Conservation (phyloP, 1,140 invertebrate genomes). For the Calliopsis andreniformis region DNA sequence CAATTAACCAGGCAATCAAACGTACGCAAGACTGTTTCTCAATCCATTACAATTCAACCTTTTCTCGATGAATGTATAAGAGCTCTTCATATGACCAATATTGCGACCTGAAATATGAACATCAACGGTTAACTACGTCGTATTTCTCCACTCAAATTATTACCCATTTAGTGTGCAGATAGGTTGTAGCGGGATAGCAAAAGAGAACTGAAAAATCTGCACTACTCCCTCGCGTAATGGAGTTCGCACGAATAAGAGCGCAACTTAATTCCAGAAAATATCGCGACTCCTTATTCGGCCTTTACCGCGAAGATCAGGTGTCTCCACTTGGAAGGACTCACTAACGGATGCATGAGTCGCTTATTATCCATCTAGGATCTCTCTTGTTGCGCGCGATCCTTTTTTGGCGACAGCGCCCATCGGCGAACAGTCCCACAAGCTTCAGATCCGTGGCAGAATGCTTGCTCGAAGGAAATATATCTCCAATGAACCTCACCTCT, state of each 20-base stretch:
- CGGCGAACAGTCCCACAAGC: not conserved
- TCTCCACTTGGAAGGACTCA: not conserved
- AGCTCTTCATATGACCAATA: too few species aligned
- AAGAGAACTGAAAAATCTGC: too few species aligned
- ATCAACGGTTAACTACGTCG: too few species aligned
- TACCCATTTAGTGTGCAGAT: too few species aligned
- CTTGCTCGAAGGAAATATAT: constrained; percentile 28
- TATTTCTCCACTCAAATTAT: too few species aligned
- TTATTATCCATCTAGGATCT: constrained; percentile 24
- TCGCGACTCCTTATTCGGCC: constrained; percentile 25
- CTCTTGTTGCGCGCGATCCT: constrained; percentile 31
- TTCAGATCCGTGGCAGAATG: not conserved
- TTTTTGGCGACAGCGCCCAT: constrained; percentile 40
- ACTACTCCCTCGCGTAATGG: too few species aligned
- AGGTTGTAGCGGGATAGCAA: too few species aligned
- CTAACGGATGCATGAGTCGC: not conserved
- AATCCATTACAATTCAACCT: constrained; percentile 34
- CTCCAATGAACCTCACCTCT: constrained; percentile 61
- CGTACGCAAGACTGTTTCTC: constrained; percentile 22
- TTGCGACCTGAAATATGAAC: too few species aligned
- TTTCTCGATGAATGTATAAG: constrained; percentile 1
- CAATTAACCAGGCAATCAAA: constrained; percentile 36
- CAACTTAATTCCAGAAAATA: constrained; percentile 5
- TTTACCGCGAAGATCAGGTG: constrained; percentile 31
- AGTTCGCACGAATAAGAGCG: not conserved